Conservation (phyloP, 2,113 vertebrate genomes). For the Trematomus loennbergii region DNA sequence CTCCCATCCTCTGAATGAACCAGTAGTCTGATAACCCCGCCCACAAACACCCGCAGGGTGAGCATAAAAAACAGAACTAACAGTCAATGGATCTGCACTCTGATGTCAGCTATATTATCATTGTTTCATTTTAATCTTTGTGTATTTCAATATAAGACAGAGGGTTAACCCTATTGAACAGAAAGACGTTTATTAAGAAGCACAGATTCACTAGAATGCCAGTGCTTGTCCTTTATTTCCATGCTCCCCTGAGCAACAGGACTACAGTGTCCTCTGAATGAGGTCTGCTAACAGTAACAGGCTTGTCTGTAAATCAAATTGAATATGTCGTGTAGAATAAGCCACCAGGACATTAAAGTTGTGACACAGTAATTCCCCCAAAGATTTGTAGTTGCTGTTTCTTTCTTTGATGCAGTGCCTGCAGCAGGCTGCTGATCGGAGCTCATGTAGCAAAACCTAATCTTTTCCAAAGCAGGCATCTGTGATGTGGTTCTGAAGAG, state of each 20-base stretch:
- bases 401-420: conserved; percentile 30
- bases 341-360: not conserved
- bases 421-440: conserved; percentile 4
- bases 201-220: too few species aligned
- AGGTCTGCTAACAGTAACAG: not conserved
- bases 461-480: conserved; percentile 10
- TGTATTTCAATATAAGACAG: too few species aligned
- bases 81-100: too few species aligned
- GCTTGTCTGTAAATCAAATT: not conserved
- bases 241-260: not conserved
- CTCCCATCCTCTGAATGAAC: conserved; percentile 1
- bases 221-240: too few species aligned
- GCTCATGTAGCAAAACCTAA: not conserved
- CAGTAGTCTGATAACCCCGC: not conserved
- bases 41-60: not conserved
- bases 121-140: too few species aligned
- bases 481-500: conserved; percentile 29
- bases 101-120: too few species aligned
- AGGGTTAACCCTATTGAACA: too few species aligned
- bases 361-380: not conserved
- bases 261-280: not conserved
- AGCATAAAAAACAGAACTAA: too few species aligned
- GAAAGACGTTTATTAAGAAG: too few species aligned
- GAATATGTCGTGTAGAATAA: not conserved
- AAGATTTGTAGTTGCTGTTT: not conserved